phyloP scores from a whole-genome alignment of 1,140 invertebrate genomes.

The Cotesia chilonis region DNA sequence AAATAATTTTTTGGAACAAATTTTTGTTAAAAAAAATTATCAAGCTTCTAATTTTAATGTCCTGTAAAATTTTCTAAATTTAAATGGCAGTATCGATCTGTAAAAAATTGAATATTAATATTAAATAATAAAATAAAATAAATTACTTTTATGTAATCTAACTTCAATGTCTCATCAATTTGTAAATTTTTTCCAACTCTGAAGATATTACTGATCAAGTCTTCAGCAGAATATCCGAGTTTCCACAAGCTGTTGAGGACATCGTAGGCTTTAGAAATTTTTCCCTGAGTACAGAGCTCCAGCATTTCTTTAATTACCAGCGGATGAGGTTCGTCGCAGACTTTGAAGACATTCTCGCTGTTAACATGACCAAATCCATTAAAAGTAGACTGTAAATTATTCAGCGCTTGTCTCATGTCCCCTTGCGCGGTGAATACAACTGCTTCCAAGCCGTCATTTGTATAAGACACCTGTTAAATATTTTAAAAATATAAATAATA shows the following conservation, averaged over 20 bases:
- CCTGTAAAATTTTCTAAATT: too few relatives aligned
- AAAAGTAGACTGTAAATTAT: slow-evolving; percentile 97
- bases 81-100: too few relatives aligned
- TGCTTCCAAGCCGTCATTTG: slow-evolving; percentile 94
- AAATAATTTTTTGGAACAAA: too few relatives aligned
- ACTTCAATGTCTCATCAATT: slow-evolving; percentile 82
- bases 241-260: slow-evolving; percentile 88
- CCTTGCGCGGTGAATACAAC: slow-evolving; percentile 98
- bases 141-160: slow-evolving; percentile 85
- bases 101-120: too few relatives aligned
- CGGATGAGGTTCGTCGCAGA: slow-evolving; percentile 99
- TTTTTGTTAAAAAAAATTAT: too few relatives aligned
- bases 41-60: too few relatives aligned
- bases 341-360: slow-evolving; percentile 98
- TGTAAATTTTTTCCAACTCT: slow-evolving; percentile 89
- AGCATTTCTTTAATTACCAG: slow-evolving; percentile 93
- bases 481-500: neutral
- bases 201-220: slow-evolving; percentile 95
- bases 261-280: slow-evolving; percentile 90
- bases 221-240: slow-evolving; percentile 94
- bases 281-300: slow-evolving; percentile 79
- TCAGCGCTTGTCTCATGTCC: slow-evolving; percentile 96
- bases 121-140: too few relatives aligned
- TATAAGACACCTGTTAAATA: slow-evolving; percentile 70
- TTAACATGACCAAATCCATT: slow-evolving; percentile 94